Evolutionary conservation across 2,888 invertebrate genomes (phyloP), one percentile per base, ranked within the genome.

Genomic region (Keiferia lycopersicella): DNA sequence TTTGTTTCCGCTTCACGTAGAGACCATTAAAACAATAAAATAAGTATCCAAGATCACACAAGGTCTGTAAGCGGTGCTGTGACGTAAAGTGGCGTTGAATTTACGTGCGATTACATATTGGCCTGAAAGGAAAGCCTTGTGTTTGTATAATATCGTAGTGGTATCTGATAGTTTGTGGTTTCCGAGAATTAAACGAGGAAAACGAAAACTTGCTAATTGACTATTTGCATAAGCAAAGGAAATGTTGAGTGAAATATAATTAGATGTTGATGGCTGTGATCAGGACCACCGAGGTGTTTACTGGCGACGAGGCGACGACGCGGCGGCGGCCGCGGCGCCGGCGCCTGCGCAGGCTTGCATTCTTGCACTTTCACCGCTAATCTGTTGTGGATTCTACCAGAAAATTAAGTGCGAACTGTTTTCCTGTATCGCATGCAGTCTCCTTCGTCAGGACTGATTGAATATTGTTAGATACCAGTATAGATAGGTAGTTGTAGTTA

Each of bases 311-410:
- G 66, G 66, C 66, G 68, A 12, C 61, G 59, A 39, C 45, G 65
- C 58, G 65, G 65, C 67, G 69, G 38, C 57, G 56, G 16, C n/a
- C n/a, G 56, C 34, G 34, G 30, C 56, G 56, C 30, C 62, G 69
- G 73, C 71, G 73, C 67, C 68, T 64, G 67, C 70, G 67, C 74
- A 69, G 67, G 51, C 51, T 53, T 22, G 51, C 50, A 83, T 84
- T 85, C 81, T 81, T 80, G 80, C 82, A 86, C 87, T 88, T 88
- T 88, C 87, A 84, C 87, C 83, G 76, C 74, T 69, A 53, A 11
- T 14, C 14, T 11, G 51, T 3, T 22, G 18, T 34, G 56, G 61
- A 51, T 18, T 34, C 61, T 53, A 56, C 53, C 62, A 34, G 58
- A 58, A 38, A 16, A 14, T 45, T 16, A n/a, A n/a, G 34, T 26